phyloP scores from a whole-genome alignment of 2,113 vertebrate genomes.

The Oophaga pumilio region DNA sequence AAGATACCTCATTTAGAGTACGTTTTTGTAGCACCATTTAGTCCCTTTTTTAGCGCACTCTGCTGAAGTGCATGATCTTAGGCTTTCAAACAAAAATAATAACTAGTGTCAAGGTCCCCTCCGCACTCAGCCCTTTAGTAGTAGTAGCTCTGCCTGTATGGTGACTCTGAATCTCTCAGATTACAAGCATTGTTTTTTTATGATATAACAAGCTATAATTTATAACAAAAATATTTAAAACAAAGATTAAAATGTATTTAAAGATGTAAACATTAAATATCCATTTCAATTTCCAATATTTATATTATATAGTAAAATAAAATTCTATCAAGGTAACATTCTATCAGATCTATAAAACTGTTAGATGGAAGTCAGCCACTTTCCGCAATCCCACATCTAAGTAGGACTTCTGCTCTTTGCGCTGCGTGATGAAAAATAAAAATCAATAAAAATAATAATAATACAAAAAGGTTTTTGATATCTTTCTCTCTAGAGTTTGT shows the following conservation, averaged over 20 bases:
- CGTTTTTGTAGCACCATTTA: no score
- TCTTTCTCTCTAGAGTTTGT: not conserved
- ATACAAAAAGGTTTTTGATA: constrained; percentile 27
- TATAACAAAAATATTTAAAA: not conserved
- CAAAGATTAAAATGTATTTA: not conserved
- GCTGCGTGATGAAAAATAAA: constrained; percentile 3
- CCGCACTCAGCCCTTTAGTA: no score
- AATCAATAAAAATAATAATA: constrained; percentile 26
- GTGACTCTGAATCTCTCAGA: no score
- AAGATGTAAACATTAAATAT: not conserved
- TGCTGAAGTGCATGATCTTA: no score
- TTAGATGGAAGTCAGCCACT: not conserved
- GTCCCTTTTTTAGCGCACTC: no score
- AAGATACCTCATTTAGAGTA: no score
- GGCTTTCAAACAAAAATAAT: no score
- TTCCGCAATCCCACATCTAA: not conserved
- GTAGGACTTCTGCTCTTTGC: not conserved
- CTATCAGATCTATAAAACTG: not conserved
- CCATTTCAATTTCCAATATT: not conserved
- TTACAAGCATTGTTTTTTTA: not conserved
- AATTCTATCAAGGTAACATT: not conserved
- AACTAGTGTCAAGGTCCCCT: no score
- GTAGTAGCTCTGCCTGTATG: no score
- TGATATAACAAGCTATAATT: not conserved
- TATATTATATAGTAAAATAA: not conserved